Conservation (phyloP, 2,113 vertebrate species). For the Hydrochoerus hydrochaeris region DNA sequence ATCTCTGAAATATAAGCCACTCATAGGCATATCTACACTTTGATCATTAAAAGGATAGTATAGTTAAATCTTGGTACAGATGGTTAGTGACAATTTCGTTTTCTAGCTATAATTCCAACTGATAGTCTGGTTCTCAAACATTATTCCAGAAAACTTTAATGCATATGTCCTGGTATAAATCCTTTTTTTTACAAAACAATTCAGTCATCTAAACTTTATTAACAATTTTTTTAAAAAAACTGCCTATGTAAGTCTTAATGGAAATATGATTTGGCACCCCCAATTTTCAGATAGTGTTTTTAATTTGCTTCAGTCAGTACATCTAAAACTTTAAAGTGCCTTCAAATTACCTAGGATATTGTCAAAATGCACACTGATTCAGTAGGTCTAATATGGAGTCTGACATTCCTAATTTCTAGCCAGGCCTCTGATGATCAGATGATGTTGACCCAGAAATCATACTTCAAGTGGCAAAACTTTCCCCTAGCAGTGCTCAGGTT, state of each 20-base stretch:
- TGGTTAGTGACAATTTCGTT: background rate
- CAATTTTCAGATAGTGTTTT: constrained; percentile 25
- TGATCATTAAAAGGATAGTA: background rate
- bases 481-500: background rate
- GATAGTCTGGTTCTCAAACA: background rate
- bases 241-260: constrained; percentile 31
- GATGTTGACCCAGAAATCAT: background rate
- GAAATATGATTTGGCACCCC: constrained; percentile 31
- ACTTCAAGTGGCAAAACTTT: constrained; percentile 33
- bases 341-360: constrained; percentile 13
- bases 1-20: background rate
- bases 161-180: background rate
- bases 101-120: constrained; percentile 35
- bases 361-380: constrained; percentile 46
- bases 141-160: constrained; percentile 37
- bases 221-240: constrained; percentile 43
- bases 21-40: background rate
- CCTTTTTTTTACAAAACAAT: constrained; percentile 17
- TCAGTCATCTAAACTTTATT: constrained; percentile 50
- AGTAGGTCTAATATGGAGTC: background rate
- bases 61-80: background rate
- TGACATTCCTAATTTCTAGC: constrained; percentile 50
- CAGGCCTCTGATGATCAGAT: background rate
- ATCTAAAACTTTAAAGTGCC: constrained; percentile 34
- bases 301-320: constrained; percentile 44